Percentiles rank a stretch among this genome's conserved stretches.
Evolutionary conservation across 1,140 invertebrate genomes (phyloP).

Genomic region (Leptopilina boulardi): DNA sequence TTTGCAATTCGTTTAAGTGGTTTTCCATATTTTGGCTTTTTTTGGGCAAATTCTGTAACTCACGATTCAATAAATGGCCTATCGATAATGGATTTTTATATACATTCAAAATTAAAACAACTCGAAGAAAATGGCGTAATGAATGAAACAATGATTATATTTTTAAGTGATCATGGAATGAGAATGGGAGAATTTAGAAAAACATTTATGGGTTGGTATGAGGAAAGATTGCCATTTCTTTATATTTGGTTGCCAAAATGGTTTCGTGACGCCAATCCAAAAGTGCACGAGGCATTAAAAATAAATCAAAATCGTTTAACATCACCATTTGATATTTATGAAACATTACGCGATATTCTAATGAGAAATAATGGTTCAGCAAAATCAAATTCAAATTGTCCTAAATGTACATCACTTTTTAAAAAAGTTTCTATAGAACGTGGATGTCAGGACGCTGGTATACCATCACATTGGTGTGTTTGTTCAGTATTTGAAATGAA

Average conservation of each 20-base stretch:
- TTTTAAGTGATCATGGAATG: constrained; percentile 95
- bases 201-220: constrained; percentile 91
- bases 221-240: constrained; percentile 92
- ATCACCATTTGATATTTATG: constrained; percentile 91
- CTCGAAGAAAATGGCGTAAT: constrained; percentile 78
- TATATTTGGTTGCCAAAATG: constrained; percentile 87
- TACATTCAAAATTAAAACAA: constrained; percentile 78
- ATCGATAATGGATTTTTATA: constrained; percentile 80
- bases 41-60: constrained; percentile 87
- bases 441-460: constrained; percentile 83
- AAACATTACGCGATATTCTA: constrained; percentile 79
- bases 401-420: constrained; percentile 83
- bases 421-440: constrained; percentile 79
- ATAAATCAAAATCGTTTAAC: constrained; percentile 86
- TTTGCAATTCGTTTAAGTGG: constrained; percentile 77
- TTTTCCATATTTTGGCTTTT: constrained; percentile 83
- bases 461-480: constrained; percentile 87
- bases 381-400: constrained; percentile 76
- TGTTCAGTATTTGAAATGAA: constrained; percentile 78
- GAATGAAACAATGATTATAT: constrained; percentile 84
- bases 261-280: constrained; percentile 80
- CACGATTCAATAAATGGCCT: constrained; percentile 87
- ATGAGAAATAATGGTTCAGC: constrained; percentile 65
- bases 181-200: constrained; percentile 87
- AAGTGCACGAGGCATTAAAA: constrained; percentile 81